phyloP scores from a whole-genome alignment of 2,113 vertebrate species.

The Rhagologus leucostigma region DNA sequence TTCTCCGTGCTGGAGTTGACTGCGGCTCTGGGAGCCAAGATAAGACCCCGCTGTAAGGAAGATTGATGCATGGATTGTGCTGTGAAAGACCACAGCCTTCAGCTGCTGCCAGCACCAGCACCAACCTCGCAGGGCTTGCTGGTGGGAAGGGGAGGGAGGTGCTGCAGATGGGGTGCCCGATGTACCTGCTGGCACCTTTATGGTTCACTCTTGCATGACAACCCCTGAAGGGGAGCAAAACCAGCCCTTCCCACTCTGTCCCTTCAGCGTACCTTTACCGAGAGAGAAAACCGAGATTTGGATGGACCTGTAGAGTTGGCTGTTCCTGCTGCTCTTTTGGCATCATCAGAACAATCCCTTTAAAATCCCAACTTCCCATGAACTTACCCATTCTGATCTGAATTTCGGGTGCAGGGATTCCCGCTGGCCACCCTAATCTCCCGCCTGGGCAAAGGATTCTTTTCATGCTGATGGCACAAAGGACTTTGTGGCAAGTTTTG shows the following conservation, averaged over 20 bases:
- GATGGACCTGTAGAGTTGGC: neutral
- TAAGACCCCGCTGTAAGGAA: neutral
- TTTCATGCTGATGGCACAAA: constrained; percentile 56
- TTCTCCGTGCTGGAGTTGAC: neutral
- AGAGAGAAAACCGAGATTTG: neutral
- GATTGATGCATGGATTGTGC: constrained; percentile 14
- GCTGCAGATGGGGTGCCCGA: accelerated
- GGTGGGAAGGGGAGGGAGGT: neutral
- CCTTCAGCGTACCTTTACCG: accelerated
- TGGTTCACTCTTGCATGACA: accelerated
- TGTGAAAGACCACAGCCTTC: neutral
- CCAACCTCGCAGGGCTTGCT: accelerated
- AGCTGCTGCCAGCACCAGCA: neutral
- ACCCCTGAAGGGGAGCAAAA: neutral
- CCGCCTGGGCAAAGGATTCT: constrained; percentile 25
- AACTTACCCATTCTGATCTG: constrained; percentile 58
- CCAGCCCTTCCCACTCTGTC: neutral
- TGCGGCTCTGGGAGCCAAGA: neutral
- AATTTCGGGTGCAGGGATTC: constrained; percentile 65
- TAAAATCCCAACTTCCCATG: constrained; percentile 64
- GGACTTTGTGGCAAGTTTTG: constrained; percentile 44
- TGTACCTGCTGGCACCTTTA: accelerated
- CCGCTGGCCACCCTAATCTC: constrained; percentile 63
- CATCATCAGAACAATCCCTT: constrained; percentile 46
- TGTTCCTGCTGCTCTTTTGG: constrained; percentile 26